phyloP scores from a whole-genome alignment of 1,140 invertebrate genomes.

The Temnothorax nylanderi region DNA sequence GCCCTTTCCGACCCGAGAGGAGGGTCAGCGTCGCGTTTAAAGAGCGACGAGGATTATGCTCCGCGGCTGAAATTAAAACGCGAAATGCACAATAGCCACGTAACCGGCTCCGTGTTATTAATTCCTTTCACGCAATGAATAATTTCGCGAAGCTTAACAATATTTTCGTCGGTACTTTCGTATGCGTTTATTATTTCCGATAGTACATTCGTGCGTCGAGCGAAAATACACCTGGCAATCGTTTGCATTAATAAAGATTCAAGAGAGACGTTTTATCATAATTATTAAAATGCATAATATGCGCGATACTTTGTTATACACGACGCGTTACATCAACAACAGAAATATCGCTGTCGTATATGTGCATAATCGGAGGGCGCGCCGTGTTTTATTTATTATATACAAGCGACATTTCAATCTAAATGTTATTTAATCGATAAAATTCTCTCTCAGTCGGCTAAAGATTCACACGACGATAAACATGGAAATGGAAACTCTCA shows the following conservation, averaged over 20 bases:
- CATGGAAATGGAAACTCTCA: neutral
- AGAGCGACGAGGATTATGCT: slow-evolving; percentile 28
- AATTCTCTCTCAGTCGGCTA: neutral
- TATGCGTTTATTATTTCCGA: slow-evolving; percentile 3
- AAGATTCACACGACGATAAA: neutral
- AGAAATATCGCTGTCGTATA: neutral
- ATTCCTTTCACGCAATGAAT: slow-evolving; percentile 49
- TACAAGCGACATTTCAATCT: neutral
- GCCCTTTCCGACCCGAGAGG: slow-evolving; percentile 2
- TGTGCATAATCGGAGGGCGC: neutral
- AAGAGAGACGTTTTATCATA: slow-evolving; percentile 8
- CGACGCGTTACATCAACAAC: neutral
- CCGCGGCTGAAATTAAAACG: slow-evolving; percentile 42
- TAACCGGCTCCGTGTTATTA: slow-evolving; percentile 31
- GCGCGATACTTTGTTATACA: neutral
- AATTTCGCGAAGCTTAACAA: slow-evolving; percentile 41
- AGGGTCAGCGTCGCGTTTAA: slow-evolving; percentile 28
- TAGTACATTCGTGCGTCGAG: neutral
- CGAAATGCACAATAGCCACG: slow-evolving; percentile 24
- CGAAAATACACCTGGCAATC: neutral
- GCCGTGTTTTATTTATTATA: neutral
- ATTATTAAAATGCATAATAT: slow-evolving; percentile 3
- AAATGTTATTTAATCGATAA: neutral
- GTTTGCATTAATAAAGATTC: slow-evolving; percentile 18
- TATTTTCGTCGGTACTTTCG: slow-evolving; percentile 3